Evolutionary conservation across 1,140 invertebrate genomes (phyloP), one percentile per base, ranked within the genome.

Genomic region (Harlomillsia oculata): DNA sequence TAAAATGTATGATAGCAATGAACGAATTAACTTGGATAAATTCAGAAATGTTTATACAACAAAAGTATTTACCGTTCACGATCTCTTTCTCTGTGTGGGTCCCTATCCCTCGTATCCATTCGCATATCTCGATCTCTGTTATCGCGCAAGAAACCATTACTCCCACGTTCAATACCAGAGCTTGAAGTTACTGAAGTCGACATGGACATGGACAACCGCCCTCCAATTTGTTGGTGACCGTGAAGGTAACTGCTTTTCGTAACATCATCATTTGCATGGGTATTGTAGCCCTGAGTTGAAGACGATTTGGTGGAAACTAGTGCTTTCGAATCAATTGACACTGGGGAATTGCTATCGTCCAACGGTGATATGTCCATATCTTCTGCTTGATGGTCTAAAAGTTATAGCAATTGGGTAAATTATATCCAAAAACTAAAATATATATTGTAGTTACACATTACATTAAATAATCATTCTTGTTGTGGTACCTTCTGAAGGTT

Each of bases 281-380:
- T 48, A 28, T 20, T 32, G 21, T 50, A 18, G 1, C 53, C 36
- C 25, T 43, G 41, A 20, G 51, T 44, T 41, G 25, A 21, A 23
- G 36, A 44, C 29, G 51, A 53, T 40, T 56, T 39, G 14, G 41
- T 51, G 11, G 60, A 37, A 23, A 23, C 59, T 23, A 54, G 13
- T 23, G 45, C 40, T 11, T 39, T 46, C 26, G 55, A 57, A n/a
- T 57, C 43, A 23, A 48, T 34, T 5, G 55, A 57, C 2, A 40
- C 18, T 14, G 61, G 56, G 23, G 61, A 63, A 52, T 34, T 56
- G 23, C 44, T 54, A 40, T 62, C 60, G 8, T 65, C 63, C 44
- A 56, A 44, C 21, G 63, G 63, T 3, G 60, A 65, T 56, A 65
- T 65, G 37, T 65, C 63, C 63, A 65, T 65, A 51, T 62, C 63